These are phyloP conservation scores for Lithophane leautieri DNA, from an alignment of 2,888 invertebrate species.

Conservation along the genomic window DNA sequence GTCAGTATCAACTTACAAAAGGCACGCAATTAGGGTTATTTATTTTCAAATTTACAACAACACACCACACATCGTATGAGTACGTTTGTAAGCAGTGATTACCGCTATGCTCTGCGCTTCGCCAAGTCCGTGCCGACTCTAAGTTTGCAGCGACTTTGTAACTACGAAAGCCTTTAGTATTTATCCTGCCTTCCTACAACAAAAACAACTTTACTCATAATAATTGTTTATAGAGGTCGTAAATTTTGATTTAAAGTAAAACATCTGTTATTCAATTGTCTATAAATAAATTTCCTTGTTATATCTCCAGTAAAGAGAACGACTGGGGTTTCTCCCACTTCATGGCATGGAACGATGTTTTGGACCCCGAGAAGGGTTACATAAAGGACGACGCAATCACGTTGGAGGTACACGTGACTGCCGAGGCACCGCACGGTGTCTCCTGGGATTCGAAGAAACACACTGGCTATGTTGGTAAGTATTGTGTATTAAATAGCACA, in stretches of 20 bases:
- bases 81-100: background rate
- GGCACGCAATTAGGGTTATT: background rate
- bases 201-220: background rate
- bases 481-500: background rate
- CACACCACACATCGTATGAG: no score
- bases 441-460: conserved; percentile 99
- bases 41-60: background rate
- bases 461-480: conserved; percentile 93
- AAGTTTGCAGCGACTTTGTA: conserved; percentile 1
- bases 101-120: background rate
- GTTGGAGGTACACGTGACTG: conserved; percentile 96
- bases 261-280: background rate
- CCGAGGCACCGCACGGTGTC: conserved; percentile 97
- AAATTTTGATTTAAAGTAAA: conserved; percentile 3
- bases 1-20: no score
- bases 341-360: conserved; percentile 97
- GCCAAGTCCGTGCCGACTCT: background rate
- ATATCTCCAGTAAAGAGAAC: conserved; percentile 91
- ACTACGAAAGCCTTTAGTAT: background rate
- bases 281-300: conserved; percentile 10
- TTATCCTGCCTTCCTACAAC: background rate
- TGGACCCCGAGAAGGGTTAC: conserved; percentile 98
- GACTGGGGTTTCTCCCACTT: conserved; percentile 99
- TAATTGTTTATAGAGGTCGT: background rate
- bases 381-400: conserved; percentile 98